These are phyloP conservation scores for Plusia festucae DNA, from an alignment of 2,888 invertebrate species.

Conservation along the genomic window DNA sequence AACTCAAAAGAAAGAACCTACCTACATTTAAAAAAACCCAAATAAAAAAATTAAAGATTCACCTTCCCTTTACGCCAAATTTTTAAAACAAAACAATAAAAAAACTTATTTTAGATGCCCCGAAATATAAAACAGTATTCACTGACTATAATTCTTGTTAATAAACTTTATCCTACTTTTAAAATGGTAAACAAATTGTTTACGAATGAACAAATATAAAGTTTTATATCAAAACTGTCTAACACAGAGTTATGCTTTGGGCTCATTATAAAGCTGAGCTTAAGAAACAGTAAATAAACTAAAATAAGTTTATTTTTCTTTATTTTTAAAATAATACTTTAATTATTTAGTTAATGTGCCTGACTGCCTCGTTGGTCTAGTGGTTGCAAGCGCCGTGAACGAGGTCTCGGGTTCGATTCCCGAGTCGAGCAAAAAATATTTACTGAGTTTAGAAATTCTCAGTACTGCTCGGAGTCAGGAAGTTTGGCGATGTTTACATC, in stretches of 20 bases:
- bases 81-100: not conserved
- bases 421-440: too few relatives aligned
- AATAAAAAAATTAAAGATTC: not conserved
- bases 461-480: too few relatives aligned
- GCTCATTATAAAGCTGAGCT: slow-evolving; percentile 2
- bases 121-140: not conserved
- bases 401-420: too few relatives aligned
- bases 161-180: slow-evolving; percentile 7
- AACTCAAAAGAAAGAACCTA: too few relatives aligned
- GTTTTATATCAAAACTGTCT: slow-evolving; percentile 60
- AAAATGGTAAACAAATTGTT: slow-evolving; percentile 39
- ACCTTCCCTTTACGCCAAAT: not conserved
- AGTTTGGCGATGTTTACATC: too few relatives aligned
- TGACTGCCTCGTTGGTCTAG: too few relatives aligned
- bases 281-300: too few relatives aligned
- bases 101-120: not conserved
- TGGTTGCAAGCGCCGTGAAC: too few relatives aligned
- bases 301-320: too few relatives aligned
- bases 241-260: slow-evolving; percentile 39
- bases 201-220: slow-evolving; percentile 50
- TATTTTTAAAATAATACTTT: too few relatives aligned
- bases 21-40: not conserved
- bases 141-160: not conserved
- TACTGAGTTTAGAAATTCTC: too few relatives aligned
- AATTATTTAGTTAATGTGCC: too few relatives aligned